phyloP scores from a whole-genome alignment of 2,888 invertebrate genomes.

The Marronus borbonicus region DNA sequence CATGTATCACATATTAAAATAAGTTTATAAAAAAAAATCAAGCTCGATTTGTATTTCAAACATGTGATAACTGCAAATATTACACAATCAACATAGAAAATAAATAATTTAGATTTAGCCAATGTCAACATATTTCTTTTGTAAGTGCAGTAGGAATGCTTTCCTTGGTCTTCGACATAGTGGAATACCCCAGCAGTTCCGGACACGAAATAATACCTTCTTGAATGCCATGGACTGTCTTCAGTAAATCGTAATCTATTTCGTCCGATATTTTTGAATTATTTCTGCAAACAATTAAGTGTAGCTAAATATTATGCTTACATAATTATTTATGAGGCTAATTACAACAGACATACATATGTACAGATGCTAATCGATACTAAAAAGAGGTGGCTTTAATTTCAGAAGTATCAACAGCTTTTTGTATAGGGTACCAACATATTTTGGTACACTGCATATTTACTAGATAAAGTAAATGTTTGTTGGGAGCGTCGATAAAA shows the following conservation, averaged over 20 bases:
- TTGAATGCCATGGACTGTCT: slow-evolving; percentile 82
- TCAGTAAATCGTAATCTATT: slow-evolving; percentile 93
- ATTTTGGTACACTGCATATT: too few relatives aligned
- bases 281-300: slow-evolving; percentile 70
- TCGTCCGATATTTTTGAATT: slow-evolving; percentile 92
- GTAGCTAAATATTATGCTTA: slow-evolving; percentile 36
- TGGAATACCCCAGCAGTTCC: slow-evolving; percentile 82
- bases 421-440: too few relatives aligned
- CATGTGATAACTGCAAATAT: slow-evolving; percentile 30
- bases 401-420: too few relatives aligned
- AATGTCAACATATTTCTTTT: slow-evolving; percentile 60
- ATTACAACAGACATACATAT: too few relatives aligned
- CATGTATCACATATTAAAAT: slow-evolving; percentile 32
- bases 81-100: slow-evolving; percentile 43
- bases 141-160: slow-evolving; percentile 84
- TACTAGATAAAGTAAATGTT: too few relatives aligned
- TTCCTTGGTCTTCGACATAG: slow-evolving; percentile 87
- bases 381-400: too few relatives aligned
- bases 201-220: slow-evolving; percentile 81
- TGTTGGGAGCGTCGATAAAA: too few relatives aligned
- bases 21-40: slow-evolving; percentile 18
- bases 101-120: slow-evolving; percentile 21
- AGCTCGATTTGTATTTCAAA: slow-evolving; percentile 20
- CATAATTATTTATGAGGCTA: neutral
- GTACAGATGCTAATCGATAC: too few relatives aligned